These are phyloP conservation scores for Pangasius djambal DNA, from an alignment of 2,797 vertebrate genomes.

Conservation along the genomic window DNA sequence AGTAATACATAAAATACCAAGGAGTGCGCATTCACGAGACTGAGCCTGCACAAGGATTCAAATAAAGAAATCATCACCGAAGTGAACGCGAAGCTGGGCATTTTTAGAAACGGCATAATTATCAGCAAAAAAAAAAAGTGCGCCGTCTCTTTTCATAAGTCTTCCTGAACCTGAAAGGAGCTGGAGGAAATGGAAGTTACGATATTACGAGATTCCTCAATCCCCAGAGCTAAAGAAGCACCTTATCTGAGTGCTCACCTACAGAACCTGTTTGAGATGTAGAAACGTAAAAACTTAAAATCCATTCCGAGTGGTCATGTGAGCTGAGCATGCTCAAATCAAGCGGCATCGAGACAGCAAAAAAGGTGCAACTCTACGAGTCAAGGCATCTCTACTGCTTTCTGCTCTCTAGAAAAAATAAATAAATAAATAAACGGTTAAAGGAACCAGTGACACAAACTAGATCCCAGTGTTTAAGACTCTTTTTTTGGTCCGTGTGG, in stretches of 20 bases:
- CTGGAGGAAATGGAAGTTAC: not conserved
- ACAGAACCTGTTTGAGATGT: not conserved
- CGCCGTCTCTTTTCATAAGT: not conserved
- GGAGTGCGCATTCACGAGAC: not conserved
- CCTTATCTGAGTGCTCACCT: not conserved
- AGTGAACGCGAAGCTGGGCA: not conserved
- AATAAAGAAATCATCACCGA: not conserved
- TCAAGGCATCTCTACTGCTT: conserved; percentile 12
- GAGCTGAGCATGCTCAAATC: conserved; percentile 21
- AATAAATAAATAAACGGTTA: not conserved
- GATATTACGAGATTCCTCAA: not conserved
- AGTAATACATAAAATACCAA: not conserved
- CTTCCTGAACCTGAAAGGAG: not conserved
- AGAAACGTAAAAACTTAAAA: not conserved
- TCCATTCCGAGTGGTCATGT: not conserved
- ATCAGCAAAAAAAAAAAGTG: not conserved
- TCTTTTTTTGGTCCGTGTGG: conserved; percentile 15
- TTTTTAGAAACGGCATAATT: not conserved
- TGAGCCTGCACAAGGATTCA: not conserved
- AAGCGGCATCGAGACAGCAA: conserved; percentile 11
- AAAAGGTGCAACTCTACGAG: not conserved
- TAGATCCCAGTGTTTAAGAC: conserved; percentile 24
- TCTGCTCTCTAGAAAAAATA: conserved; percentile 9
- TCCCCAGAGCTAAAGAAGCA: not conserved
- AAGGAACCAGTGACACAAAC: conserved; percentile 29